Evolutionary conservation across 1,140 invertebrate genomes (phyloP).

Genomic region (Thaumetopoea pityocampa): DNA sequence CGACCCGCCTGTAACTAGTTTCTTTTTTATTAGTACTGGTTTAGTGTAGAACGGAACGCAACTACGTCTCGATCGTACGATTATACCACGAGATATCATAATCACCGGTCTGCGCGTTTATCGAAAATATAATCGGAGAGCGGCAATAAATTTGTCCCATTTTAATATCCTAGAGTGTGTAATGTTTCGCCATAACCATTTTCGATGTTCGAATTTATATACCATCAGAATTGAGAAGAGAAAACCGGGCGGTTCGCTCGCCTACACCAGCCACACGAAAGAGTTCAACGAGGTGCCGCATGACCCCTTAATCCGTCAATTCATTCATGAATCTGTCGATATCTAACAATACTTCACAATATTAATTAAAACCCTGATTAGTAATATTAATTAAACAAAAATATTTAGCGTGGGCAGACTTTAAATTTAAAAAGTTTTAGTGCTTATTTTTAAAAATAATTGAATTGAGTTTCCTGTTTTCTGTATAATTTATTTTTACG

Average conservation of each 20-base stretch:
- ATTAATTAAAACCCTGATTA: too few relatives aligned
- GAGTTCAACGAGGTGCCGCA: constrained; percentile 53
- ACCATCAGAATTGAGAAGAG: constrained; percentile 38
- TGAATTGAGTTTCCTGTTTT: background rate
- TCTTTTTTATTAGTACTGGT: constrained; percentile 73
- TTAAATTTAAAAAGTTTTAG: too few relatives aligned
- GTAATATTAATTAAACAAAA: too few relatives aligned
- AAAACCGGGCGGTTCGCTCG: constrained; percentile 27
- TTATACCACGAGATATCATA: constrained; percentile 71
- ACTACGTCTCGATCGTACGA: constrained; percentile 65
- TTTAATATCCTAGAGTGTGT: constrained; percentile 70
- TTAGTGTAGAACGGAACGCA: constrained; percentile 60
- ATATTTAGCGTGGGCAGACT: too few relatives aligned
- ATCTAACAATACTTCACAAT: constrained; percentile 1
- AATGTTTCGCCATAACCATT: constrained; percentile 49
- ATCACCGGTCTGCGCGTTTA: constrained; percentile 71
- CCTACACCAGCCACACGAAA: constrained; percentile 41
- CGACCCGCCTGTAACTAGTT: constrained; percentile 54
- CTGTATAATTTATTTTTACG: background rate
- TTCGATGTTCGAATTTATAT: constrained; percentile 47
- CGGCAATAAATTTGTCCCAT: constrained; percentile 74
- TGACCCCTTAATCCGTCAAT: constrained; percentile 15
- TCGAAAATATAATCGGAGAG: constrained; percentile 68
- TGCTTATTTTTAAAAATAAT: background rate
- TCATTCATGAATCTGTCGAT: too few relatives aligned